Evolutionary conservation across 2,888 invertebrate genomes (phyloP), one percentile per base, ranked within the genome.

Genomic region (Eupithecia abbreviata): DNA sequence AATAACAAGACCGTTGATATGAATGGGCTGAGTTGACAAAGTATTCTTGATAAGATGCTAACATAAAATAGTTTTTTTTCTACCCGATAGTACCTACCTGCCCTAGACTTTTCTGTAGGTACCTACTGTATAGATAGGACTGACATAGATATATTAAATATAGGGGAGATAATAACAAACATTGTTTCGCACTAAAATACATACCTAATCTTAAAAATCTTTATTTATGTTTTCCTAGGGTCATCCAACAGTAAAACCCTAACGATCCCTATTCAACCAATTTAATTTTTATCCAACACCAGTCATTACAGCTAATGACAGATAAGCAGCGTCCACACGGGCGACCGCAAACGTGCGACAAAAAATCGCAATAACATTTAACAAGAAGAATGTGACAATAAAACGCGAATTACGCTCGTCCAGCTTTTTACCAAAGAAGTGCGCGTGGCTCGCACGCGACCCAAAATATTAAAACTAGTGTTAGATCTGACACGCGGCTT

Each of bases 391-490:
- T 93, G 91, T 84, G 84, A 88, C 93, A 94, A 94, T 94, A 94
- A 94, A 95, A 94, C 86, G 91, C 90, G 93, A 91, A 94, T 94
- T 93, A 93, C 91, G 88, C 82, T 86, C 89, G 90, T 91, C 87
- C 89, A 93, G 91, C 93, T 95, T 95, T 95, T 95, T 94, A 94
- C 93, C 94, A 94, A 94, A 94, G 94, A 82, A 71, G 12, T 43
- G 65, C 93, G 88, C 94, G 95, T 93, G 95, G 73, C 87, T 0
- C 83, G 3, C 95, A 92, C 94, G 93, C 85, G 95, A 84, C 90
- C 81, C 85, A 88, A 93, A 94, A 94, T 94, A 94, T 94, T 95
- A 94, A 93, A 94, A 93, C 93, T 94, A 93, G 95, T 95, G 95
- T 95, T 93, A 94, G 93, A 93, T 85, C 88, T 93, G 94, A 95